Base-by-base conservation (phyloP, 2,113 vertebrate genomes). In the Eurypyga helias region DNA sequence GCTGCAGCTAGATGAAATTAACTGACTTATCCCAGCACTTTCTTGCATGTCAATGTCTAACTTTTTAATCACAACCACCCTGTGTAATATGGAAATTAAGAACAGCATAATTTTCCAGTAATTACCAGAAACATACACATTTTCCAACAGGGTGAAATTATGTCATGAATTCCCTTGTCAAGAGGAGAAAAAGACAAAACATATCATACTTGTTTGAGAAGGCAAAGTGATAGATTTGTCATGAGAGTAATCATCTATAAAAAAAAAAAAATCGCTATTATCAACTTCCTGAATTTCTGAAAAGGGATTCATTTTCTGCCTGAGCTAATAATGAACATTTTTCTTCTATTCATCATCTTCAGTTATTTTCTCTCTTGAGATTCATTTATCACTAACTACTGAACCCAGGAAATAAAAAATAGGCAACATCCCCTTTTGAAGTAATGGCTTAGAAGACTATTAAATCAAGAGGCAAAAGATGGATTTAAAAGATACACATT, bases 191-290 rank as follows among this genome's bases (percentile, higher is more conserved):
- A 89, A 92, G 90, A 69, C 78, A 23, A 60, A 96, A 82, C 90
- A 64, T 54, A 89, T 58, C 90, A 80, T 45, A 75, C 20, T 69
- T 71, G 91, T 92, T 65, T 85, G 80, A 91, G 88, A 89, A 86
- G 45, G 71, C 48, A 88, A 92, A 88, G 87, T 86, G 96, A 97
- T 96, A 96, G 88, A 95, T 86, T 96, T 97, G 97, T 97, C 98
- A 97, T 41, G 72, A 98, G 93, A 87, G 93, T 96, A 98, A 98
- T 97, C 91, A 97, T 91, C 94, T 98, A 95, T 96, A 82, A 87
- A 77, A 78, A 83, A 78, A 83, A 90, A 85, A 92, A 43, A 91
- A 38, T 25, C 93, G 90, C 88, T 97, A 95, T 93, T 75, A 93
- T 70, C 94, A 92, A 87, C 89, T 95, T 96, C 75, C 70, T 82